Evolutionary conservation across 2,888 invertebrate species (phyloP), one percentile per base, ranked within the genome.

Genomic region (Hofmannophila pseudospretella): DNA sequence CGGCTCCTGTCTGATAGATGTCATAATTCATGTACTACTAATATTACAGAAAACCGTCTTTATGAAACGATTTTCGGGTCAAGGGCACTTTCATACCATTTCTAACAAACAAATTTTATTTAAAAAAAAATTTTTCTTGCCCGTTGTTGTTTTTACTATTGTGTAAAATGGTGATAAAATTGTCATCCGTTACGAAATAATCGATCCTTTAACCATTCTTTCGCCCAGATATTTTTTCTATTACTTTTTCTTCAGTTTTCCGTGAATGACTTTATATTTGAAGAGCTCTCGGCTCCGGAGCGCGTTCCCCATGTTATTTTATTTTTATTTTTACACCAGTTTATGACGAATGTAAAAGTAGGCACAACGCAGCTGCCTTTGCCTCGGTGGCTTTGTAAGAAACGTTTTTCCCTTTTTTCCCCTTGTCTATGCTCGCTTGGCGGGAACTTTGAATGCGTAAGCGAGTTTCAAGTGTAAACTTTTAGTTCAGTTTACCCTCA

Each of bases 241-340:
- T 26, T 34, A 16, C 16, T 26, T 26, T 26, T 33, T 26, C 14
- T 26, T 26, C 10, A 16, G 10, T 26, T 34, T 10, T 34, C 16
- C 34, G 10, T 34, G 34, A 39, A 39, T 39, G 39, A 39, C 39
- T 39, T 39, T 34, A 39, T 34, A 34, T 34, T 34, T 39, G 13
- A 11, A 39, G 34, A 13, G 31, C 31, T 22, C 39, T 39, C 10
- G n/a, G 9, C 33, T 16, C 4, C 26, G 26, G 13, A 34, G 26
- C 7, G 25, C 8, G 30, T 31, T 34, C 26, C 31, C 13, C 29
- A 34, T 39, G 31, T 39, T 38, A n/a, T n/a, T n/a, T n/a, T 16
- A 39, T 39, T 39, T 39, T 16, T 16, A 39, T 39, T 39, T 39
- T 31, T 39, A 31, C 32, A 26, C 11, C 23, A 35, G 39, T 31